Conservation (phyloP, 2,113 vertebrate species). For the Daubentonia madagascariensis region DNA sequence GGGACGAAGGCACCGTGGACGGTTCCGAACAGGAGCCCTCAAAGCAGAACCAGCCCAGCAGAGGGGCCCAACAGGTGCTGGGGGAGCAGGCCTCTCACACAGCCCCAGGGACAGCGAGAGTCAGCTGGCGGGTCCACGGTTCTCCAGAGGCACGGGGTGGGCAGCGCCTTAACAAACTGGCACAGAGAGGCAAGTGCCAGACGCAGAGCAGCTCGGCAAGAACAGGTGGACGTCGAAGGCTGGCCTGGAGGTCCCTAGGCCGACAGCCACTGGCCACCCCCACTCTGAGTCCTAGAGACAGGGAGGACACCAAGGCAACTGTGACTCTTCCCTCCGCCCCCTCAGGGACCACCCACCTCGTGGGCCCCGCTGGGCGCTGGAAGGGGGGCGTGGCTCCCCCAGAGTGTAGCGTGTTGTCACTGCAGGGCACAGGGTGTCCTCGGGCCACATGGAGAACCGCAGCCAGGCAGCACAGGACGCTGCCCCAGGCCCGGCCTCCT, state of each 20-base stretch:
- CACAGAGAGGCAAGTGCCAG: not conserved
- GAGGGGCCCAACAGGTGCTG: rapidly evolving
- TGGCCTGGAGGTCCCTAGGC: not conserved
- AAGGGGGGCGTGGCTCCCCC: not conserved
- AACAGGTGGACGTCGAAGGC: not conserved
- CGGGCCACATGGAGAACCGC: too few relatives aligned
- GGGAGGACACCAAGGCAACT: not conserved
- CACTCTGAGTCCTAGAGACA: not conserved
- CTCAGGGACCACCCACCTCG: not conserved
- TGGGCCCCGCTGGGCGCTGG: not conserved
- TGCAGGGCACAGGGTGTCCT: not conserved
- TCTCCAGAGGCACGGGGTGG: not conserved
- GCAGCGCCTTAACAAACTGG: not conserved
- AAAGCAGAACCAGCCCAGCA: not conserved
- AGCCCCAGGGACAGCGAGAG: rapidly evolving
- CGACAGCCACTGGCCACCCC: not conserved
- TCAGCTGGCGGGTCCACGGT: not conserved
- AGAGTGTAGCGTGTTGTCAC: too few relatives aligned
- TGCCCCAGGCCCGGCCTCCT: not conserved
- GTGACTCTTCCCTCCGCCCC: not conserved
- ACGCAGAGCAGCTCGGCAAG: not conserved
- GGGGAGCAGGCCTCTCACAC: not conserved
- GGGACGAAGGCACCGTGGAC: rapidly evolving
- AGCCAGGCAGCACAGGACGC: not conserved
- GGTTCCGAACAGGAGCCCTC: not conserved